Conservation (phyloP, 2,113 vertebrate genomes). For the Madoqua kirkii region DNA sequence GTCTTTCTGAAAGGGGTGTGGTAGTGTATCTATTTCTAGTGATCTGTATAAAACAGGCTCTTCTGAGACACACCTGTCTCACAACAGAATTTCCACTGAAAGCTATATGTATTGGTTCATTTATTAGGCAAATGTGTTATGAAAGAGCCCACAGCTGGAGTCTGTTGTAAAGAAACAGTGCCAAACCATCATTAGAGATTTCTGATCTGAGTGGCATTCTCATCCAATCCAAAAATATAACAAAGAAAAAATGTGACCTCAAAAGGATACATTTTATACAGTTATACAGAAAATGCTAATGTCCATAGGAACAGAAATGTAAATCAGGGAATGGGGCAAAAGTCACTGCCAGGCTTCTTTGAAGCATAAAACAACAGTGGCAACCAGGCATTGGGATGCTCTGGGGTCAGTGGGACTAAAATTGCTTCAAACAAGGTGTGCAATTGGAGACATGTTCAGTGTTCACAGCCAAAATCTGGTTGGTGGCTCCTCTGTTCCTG, state of each 20-base stretch:
- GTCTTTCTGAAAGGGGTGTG: neutral
- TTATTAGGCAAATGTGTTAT: neutral
- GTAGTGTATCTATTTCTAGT: neutral
- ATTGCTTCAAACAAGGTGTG: neutral
- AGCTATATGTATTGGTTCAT: neutral
- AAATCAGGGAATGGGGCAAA: neutral
- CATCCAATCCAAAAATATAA: neutral
- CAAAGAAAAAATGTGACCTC: neutral
- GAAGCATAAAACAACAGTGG: neutral
- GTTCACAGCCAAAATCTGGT: neutral
- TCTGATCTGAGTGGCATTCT: neutral
- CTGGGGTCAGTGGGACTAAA: neutral
- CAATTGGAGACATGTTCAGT: neutral
- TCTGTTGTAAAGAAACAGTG: neutral
- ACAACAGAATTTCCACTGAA: neutral
- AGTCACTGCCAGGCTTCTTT: neutral
- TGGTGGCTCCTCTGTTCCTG: neutral
- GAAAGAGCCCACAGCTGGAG: neutral
- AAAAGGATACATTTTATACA: neutral
- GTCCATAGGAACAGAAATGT: neutral
- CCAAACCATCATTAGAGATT: neutral
- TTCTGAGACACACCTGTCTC: neutral
- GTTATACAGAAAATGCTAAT: neutral
- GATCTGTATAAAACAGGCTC: neutral
- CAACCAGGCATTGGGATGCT: neutral